Conservation (phyloP, 1,140 invertebrate species). For the Phymastichus coffea region DNA sequence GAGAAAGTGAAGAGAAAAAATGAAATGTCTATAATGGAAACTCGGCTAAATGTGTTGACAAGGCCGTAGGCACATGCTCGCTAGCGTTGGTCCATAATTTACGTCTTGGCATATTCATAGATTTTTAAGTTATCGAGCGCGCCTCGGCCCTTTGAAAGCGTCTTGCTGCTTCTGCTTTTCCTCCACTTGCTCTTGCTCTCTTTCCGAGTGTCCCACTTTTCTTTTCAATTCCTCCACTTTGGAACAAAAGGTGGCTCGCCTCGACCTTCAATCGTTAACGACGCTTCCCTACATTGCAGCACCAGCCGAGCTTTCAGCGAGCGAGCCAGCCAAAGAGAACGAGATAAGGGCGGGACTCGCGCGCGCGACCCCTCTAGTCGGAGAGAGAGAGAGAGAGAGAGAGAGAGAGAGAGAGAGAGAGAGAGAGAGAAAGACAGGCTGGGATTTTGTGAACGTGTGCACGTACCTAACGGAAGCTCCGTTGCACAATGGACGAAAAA, state of each 20-base stretch:
- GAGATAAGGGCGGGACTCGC: slow-evolving; percentile 5
- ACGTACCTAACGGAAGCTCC: slow-evolving; percentile 11
- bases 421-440: too few species aligned
- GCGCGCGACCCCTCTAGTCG: too few species aligned
- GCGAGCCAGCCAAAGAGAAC: not conserved
- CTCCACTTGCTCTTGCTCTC: slow-evolving; percentile 1
- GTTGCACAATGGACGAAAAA: slow-evolving; percentile 16
- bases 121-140: slow-evolving; percentile 2
- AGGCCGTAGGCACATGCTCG: too few species aligned
- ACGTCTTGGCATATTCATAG: not conserved
- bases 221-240: slow-evolving; percentile 2
- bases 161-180: not conserved
- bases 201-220: slow-evolving; percentile 7
- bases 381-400: not conserved
- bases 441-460: too few species aligned
- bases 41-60: too few species aligned
- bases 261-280: slow-evolving; percentile 19
- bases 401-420: too few species aligned
- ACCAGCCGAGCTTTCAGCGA: not conserved
- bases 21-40: too few species aligned
- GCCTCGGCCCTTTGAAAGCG: not conserved
- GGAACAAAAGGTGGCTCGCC: slow-evolving; percentile 1
- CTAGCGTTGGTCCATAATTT: too few species aligned
- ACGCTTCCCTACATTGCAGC: not conserved
- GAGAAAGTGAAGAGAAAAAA: too few species aligned